Conservation (phyloP, 1,140 invertebrate genomes). For the Aphelinus certus region DNA sequence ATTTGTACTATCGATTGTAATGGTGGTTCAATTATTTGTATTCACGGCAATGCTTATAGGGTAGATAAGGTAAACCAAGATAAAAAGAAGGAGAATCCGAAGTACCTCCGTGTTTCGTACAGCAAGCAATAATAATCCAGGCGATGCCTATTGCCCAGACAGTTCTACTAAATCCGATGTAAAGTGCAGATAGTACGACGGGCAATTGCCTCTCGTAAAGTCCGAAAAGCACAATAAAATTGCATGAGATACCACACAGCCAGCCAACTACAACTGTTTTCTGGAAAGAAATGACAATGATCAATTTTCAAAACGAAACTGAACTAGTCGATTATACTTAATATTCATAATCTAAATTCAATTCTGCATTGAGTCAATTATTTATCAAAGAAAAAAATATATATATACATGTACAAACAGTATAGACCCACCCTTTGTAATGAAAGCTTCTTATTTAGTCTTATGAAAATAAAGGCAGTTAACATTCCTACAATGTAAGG, state of each 20-base stretch:
- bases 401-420: neutral
- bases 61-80: too few species aligned
- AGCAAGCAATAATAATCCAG: slow-evolving; percentile 66
- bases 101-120: slow-evolving; percentile 61
- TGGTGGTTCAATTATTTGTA: too few species aligned
- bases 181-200: slow-evolving; percentile 56
- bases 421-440: slow-evolving; percentile 54
- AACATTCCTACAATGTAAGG: slow-evolving; percentile 66
- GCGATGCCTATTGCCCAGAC: slow-evolving; percentile 65
- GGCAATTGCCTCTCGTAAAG: slow-evolving; percentile 56
- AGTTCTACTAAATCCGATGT: slow-evolving; percentile 59
- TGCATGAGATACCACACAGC: slow-evolving; percentile 57
- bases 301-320: too few species aligned
- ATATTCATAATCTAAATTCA: too few species aligned
- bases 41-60: too few species aligned
- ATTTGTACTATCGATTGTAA: too few species aligned
- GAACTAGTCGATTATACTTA: too few species aligned
- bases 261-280: slow-evolving; percentile 53
- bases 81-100: too few species aligned
- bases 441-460: slow-evolving; percentile 55
- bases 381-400: neutral
- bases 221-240: slow-evolving; percentile 62
- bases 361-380: neutral
- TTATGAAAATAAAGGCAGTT: slow-evolving; percentile 59
- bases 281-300: slow-evolving; percentile 45